Evolutionary conservation across 2,888 invertebrate genomes (phyloP).

Genomic region (Peribatodes rhomboidaria): DNA sequence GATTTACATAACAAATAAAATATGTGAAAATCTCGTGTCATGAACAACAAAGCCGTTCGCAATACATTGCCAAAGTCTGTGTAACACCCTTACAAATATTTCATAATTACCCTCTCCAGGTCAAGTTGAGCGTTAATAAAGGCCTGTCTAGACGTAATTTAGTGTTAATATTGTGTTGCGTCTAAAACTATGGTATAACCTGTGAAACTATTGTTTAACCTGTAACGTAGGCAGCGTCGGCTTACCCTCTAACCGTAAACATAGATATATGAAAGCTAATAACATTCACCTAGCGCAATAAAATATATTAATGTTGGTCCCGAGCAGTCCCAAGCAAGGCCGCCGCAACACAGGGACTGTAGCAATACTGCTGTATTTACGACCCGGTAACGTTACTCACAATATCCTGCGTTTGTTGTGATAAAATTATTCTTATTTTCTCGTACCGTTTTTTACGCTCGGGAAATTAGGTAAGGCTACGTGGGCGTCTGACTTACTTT

Average conservation of each 20-base stretch:
- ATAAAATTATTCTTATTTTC: constrained; percentile 43
- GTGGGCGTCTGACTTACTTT: constrained; percentile 30
- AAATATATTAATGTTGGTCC: constrained; percentile 71
- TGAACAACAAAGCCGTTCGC: constrained; percentile 1
- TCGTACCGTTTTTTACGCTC: constrained; percentile 37
- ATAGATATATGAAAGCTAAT: constrained; percentile 69
- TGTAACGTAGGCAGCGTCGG: constrained; percentile 43
- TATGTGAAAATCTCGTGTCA: background rate
- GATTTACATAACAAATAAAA: background rate
- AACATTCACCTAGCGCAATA: constrained; percentile 67
- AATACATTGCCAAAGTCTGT: constrained; percentile 9
- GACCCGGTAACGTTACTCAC: constrained; percentile 40
- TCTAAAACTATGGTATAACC: background rate
- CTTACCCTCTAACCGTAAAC: constrained; percentile 55
- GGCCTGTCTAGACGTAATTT: constrained; percentile 39
- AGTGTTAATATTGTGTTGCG: constrained; percentile 23
- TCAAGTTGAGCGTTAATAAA: constrained; percentile 23
- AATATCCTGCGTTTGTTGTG: constrained; percentile 37
- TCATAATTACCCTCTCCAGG: constrained; percentile 25
- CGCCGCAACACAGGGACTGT: constrained; percentile 45
- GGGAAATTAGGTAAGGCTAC: constrained; percentile 32
- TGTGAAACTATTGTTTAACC: constrained; percentile 7
- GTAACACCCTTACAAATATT: constrained; percentile 16
- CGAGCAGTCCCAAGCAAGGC: constrained; percentile 48
- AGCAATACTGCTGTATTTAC: constrained; percentile 41